Percentiles rank a stretch among this genome's conserved stretches.
These are phyloP conservation scores for Cynopterus brachyotis DNA, from an alignment of 2,113 vertebrate species.

Conservation along the genomic window DNA sequence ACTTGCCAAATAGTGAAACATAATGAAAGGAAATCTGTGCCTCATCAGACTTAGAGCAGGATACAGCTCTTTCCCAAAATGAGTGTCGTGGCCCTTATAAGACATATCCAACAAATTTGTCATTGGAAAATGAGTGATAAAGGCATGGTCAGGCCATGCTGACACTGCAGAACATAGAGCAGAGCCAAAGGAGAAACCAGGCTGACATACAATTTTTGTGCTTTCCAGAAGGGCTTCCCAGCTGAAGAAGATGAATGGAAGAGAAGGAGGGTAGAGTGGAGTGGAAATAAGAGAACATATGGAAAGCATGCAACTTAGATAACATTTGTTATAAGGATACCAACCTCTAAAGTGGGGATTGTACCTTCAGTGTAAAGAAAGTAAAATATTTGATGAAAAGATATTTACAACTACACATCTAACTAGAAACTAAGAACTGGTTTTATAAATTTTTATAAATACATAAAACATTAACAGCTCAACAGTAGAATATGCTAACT, in stretches of 20 bases:
- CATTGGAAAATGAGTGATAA: not conserved
- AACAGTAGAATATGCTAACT: not conserved
- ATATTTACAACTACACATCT: not conserved
- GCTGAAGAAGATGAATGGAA: not conserved
- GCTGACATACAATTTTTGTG: fast-evolving
- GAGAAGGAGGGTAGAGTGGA: not conserved
- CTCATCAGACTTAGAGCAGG: not conserved
- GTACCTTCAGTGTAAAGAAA: not conserved
- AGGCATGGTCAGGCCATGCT: not conserved
- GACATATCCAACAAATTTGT: not conserved
- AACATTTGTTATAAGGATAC: not conserved
- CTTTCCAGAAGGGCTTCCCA: not conserved
- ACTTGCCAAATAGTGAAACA: not conserved
- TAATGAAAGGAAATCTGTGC: not conserved
- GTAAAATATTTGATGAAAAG: not conserved
- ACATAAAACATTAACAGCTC: not conserved
- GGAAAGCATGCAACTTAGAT: too few relatives aligned
- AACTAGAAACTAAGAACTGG: not conserved
- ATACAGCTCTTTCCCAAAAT: not conserved
- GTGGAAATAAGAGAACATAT: too few relatives aligned
- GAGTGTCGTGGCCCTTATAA: not conserved
- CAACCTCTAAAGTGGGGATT: not conserved
- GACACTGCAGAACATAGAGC: not conserved
- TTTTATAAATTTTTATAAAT: not conserved
- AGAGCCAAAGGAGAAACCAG: not conserved